phyloP scores from a whole-genome alignment of 2,113 vertebrate species.

The Mohoua ochrocephala region DNA sequence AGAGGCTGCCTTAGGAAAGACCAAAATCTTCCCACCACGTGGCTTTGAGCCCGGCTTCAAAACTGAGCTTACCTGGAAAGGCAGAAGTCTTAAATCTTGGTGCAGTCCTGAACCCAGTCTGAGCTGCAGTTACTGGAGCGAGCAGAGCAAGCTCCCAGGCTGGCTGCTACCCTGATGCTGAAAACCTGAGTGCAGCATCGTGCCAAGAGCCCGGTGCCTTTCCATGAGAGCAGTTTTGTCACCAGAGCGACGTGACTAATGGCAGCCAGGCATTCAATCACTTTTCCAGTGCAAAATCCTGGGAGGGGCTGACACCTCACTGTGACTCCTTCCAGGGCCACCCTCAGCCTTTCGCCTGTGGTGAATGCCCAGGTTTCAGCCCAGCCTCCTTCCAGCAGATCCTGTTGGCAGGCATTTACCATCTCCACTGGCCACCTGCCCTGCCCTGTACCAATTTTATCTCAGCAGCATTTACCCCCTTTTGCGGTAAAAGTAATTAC shows the following conservation, averaged over 20 bases:
- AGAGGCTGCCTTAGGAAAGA: neutral
- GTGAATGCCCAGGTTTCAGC: neutral
- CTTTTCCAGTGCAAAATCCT: neutral
- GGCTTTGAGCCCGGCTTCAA: neutral
- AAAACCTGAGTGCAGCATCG: neutral
- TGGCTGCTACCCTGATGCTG: neutral
- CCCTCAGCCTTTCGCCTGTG: rapidly evolving
- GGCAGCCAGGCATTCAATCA: neutral
- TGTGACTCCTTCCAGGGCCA: neutral
- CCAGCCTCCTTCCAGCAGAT: neutral
- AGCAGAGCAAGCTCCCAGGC: neutral
- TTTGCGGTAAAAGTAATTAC: neutral
- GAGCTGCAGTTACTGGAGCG: rapidly evolving
- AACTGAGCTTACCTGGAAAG: neutral
- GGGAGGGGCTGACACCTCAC: rapidly evolving
- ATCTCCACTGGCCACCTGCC: neutral
- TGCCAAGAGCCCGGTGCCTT: neutral
- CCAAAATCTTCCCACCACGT: neutral
- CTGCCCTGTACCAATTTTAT: neutral
- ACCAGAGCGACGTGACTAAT: rapidly evolving
- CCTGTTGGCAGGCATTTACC: neutral
- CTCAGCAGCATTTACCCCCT: neutral
- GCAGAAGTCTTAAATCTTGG: neutral
- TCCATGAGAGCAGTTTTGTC: neutral
- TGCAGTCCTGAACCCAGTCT: neutral